A percentile compares a stretch with the other conserved stretches of the same genome.
These are phyloP conservation scores for Phyllotis vaccarum DNA, from an alignment of 2,797 vertebrate species.

Conservation along the genomic window DNA sequence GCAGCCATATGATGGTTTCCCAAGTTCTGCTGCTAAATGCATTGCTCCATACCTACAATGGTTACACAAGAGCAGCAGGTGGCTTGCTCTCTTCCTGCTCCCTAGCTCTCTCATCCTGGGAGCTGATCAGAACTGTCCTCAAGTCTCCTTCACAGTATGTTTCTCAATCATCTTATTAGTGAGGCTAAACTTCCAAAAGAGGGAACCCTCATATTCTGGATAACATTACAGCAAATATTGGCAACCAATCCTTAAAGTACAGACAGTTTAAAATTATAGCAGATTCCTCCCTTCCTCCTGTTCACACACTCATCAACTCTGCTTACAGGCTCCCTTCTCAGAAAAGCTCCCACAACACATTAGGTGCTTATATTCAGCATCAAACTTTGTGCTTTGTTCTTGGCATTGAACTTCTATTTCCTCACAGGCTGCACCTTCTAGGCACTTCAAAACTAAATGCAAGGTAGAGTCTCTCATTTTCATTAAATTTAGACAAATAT, in stretches of 20 bases:
- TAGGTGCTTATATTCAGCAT: not conserved
- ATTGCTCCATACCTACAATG: not conserved
- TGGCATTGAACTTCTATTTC: slow-evolving; percentile 5
- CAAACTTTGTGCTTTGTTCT: not conserved
- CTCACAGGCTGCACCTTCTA: not conserved
- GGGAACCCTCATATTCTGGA: no score
- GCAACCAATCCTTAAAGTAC: not conserved
- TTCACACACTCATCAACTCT: no score
- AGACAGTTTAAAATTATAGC: not conserved
- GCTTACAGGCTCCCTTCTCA: not conserved
- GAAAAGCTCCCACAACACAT: not conserved
- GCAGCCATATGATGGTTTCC: not conserved
- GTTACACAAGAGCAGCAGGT: no score
- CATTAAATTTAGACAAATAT: not conserved
- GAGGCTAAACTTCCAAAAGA: not conserved
- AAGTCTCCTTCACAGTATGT: not conserved
- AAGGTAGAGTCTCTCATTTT: not conserved
- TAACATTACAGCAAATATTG: not conserved
- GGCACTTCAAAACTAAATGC: not conserved
- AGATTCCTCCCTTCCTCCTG: not conserved
- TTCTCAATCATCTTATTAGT: not conserved
- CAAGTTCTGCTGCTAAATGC: not conserved
- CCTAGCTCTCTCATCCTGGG: not conserved
- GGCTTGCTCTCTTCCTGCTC: not conserved
- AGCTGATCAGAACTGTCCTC: not conserved